These are phyloP conservation scores for Manacus vitellinus DNA, from an alignment of 2,113 vertebrate species.

Conservation along the genomic window DNA sequence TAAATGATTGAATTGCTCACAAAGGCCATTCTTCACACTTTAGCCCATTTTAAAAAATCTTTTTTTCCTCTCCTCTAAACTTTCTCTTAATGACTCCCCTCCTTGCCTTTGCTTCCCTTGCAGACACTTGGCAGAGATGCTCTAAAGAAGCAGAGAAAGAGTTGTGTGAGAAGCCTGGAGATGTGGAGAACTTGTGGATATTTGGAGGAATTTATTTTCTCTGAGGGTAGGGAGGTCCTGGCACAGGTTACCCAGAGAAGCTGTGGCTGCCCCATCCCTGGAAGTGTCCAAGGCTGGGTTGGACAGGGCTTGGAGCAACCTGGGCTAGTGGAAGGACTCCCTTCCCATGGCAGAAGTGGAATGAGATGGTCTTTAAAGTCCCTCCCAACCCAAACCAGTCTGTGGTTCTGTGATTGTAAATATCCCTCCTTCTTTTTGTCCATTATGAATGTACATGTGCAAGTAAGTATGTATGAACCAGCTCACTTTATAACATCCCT, in stretches of 20 bases:
- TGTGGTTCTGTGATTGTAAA: neutral
- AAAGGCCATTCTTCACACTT: slow-evolving; percentile 63
- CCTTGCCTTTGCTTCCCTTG: neutral
- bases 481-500: neutral
- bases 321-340: neutral
- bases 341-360: neutral
- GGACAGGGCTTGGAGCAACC: rapidly evolving
- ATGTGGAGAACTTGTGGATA: neutral
- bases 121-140: neutral
- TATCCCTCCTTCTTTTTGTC: neutral
- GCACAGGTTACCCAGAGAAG: neutral
- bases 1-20: slow-evolving; percentile 57
- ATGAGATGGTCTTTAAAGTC: neutral
- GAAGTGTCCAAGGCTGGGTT: neutral
- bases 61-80: slow-evolving; percentile 14
- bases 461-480: neutral
- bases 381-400: neutral
- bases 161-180: neutral
- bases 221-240: neutral
- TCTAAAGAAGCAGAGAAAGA: neutral
- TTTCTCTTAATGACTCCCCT: neutral
- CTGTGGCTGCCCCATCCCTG: neutral
- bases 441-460: rapidly evolving
- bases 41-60: neutral
- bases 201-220: neutral